Base-by-base conservation (phyloP, 2,888 invertebrate genomes). In the Platycheirus albimanus region DNA sequence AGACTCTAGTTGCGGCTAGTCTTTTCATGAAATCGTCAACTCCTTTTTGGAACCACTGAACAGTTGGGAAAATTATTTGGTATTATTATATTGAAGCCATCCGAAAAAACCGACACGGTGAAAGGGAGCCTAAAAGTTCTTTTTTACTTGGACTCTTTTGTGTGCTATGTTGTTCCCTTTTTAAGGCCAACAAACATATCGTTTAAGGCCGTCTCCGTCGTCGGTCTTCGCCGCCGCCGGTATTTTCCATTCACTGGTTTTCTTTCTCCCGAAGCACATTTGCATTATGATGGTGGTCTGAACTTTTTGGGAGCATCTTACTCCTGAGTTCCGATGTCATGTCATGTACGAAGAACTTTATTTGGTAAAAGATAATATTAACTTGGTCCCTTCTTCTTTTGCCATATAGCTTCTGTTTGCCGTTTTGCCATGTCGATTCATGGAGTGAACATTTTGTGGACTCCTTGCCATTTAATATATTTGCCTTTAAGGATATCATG, bases 341-440 rank as follows among this genome's bases (percentile, higher is more conserved):
- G 72, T 56, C 51, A 49, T 71, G 64, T 52, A 63, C 36, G 28
- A 61, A 71, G 58, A 54, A 67, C 67, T 71, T 71, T 72, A 54
- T 83, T 77, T 56, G 63, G 51, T 8, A 49, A 30, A 38, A 71
- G 56, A 81, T 76, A 61, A 66, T 76, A 76, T 81, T 76, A 70
- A 51, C 30, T 13, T 49, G 51, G 45, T 41, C 54, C 38, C 33
- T 15, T n/a, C 36, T 33, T 33, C 19, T 8, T 10, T 3, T 8
- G 5, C 30, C 15, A 1, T 20, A 15, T 11, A 19, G n/a, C 38
- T 36, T 17, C 45, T 7, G 17, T 19, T 24, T 56, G n/a, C 41
- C 24, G 15, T 43, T 8, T 61, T n/a, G 28, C 17, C 43, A 47
- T 45, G 17, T 24, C 24, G 13, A 41, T 38, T 41, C 41, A 58